Base-by-base conservation (phyloP, 2,797 vertebrate species). In the Poecile montanus region DNA sequence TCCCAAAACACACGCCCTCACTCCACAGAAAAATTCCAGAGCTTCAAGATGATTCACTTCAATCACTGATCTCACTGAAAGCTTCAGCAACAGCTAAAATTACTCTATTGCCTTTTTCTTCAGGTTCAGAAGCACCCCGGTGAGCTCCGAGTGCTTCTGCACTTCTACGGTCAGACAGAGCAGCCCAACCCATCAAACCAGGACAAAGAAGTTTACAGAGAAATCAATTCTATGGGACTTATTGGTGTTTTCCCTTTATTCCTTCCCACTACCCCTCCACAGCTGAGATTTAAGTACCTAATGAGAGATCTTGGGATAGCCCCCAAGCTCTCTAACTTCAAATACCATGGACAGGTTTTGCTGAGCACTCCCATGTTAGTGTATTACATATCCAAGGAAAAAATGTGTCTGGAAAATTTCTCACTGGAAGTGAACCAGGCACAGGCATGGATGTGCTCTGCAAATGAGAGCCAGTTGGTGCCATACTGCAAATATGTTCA, bases 301-400 rank as follows among this genome's bases (percentile, higher is more conserved):
- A 3, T 3, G 9, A 21, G 16, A 1, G 1, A 42, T 11, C 6
- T 0, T 38, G 40, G 40, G 42, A 44, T 47, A 47, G 18, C 26
- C n/a, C 47, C 32, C 6, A 3, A 25, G 48, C 30, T 57, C 73
- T 74, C 58, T 58, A 57, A 86, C 83, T 89, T 94, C 88, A 84
- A 51, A 93, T 16, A 22, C 82, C 56, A 80, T 0, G 8, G 71
- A 57, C 90, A 91, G 81, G 26, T 91, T 81, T 90, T 74, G 50
- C 77, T 71, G 73, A 97, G 75, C 70, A 9, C 38, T 92, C 67
- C 27, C 68, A 72, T 40, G 21, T 85, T 93, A 96, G 89, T 13
- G 7, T 2, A 72, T 14, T 20, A 42, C 85, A 65, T 20, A 57
- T 45, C n/a, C 51, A 34, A 77, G 70, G 5, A 1, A 47, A 63